These are phyloP conservation scores for Ascidia mentula DNA, from an alignment of 23 tunicate species.

Conservation along the genomic window DNA sequence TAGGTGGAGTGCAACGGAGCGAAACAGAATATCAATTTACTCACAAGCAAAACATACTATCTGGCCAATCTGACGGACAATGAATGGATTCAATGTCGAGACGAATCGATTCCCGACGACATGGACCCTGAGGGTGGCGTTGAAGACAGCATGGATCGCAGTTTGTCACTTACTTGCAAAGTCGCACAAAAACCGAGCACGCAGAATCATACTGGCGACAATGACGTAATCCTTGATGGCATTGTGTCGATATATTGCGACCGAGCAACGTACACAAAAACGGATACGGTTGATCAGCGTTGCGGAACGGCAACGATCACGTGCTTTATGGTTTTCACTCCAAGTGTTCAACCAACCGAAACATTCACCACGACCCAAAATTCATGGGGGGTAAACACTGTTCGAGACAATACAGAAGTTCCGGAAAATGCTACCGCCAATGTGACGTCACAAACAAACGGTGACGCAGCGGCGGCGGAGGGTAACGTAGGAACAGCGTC, in stretches of 20 bases:
- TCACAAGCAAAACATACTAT: background rate
- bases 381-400: background rate
- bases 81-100: background rate
- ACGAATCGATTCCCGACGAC: too few species aligned
- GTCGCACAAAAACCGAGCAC: background rate
- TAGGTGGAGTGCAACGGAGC: background rate
- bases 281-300: background rate
- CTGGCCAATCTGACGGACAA: background rate
- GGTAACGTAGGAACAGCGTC: background rate
- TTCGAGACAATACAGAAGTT: background rate
- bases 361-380: background rate
- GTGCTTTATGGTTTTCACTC: background rate
- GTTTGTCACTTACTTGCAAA: background rate
- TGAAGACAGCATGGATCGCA: background rate
- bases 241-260: background rate
- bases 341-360: background rate
- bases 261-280: background rate
- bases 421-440: background rate
- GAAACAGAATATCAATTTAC: background rate
- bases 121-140: background rate
- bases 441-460: too few species aligned
- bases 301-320: background rate
- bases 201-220: background rate
- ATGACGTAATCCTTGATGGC: background rate
- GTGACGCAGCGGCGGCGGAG: background rate